Conservation (phyloP, 2,113 vertebrate genomes). For the Cheirogaleus medius region DNA sequence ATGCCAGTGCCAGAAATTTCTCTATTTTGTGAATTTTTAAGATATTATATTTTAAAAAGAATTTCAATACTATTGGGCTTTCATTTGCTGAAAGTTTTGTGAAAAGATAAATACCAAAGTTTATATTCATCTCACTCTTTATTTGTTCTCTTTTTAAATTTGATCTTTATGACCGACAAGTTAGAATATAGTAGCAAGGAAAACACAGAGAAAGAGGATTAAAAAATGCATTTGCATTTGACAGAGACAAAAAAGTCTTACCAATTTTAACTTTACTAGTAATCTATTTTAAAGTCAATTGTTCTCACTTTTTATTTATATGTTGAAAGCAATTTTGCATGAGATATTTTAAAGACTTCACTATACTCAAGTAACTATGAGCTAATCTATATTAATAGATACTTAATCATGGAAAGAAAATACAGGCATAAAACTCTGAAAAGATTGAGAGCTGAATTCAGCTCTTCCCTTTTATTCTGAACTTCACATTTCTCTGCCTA, state of each 20-base stretch:
- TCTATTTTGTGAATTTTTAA: neutral
- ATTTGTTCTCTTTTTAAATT: neutral
- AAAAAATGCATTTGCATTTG: neutral
- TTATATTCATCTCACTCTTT: neutral
- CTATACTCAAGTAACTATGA: neutral
- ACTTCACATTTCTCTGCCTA: neutral
- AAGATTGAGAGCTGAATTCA: neutral
- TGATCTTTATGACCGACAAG: neutral
- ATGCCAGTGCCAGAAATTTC: neutral
- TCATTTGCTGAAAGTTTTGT: neutral
- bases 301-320: neutral
- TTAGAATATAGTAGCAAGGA: neutral
- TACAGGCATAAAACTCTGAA: neutral
- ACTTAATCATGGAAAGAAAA: constrained; percentile 10
- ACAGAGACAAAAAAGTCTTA: neutral
- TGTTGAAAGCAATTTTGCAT: neutral
- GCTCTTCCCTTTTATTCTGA: neutral
- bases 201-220: neutral
- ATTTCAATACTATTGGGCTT: neutral
- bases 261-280: neutral
- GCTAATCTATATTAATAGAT: neutral
- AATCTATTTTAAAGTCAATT: neutral
- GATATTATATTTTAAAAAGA: neutral
- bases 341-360: neutral
- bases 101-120: neutral